phyloP scores from a whole-genome alignment of 2,797 vertebrate species.

The Aphelocoma californica region DNA sequence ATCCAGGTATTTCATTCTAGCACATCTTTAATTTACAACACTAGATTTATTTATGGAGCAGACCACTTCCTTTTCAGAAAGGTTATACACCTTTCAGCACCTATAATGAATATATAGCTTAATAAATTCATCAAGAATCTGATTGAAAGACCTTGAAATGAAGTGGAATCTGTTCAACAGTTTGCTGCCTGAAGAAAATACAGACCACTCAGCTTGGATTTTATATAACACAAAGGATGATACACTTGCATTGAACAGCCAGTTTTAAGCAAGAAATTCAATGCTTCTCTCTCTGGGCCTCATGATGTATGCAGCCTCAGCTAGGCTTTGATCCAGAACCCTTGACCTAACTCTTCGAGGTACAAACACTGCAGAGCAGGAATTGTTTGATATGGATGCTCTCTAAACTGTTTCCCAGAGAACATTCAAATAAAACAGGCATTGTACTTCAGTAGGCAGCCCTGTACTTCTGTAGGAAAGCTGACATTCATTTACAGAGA shows the following conservation, averaged over 20 bases:
- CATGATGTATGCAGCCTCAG: background rate
- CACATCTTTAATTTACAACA: conserved; percentile 27
- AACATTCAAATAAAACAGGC: background rate
- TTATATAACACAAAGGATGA: conserved; percentile 29
- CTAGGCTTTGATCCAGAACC: conserved; percentile 56
- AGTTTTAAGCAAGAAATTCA: conserved; percentile 34
- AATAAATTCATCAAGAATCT: conserved; percentile 34
- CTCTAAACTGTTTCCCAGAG: conserved; percentile 28
- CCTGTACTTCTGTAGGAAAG: background rate
- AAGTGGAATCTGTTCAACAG: conserved; percentile 17
- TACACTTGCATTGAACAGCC: conserved; percentile 42
- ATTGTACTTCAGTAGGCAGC: background rate
- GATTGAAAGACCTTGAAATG: background rate
- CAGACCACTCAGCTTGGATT: background rate
- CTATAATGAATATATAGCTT: conserved; percentile 17
- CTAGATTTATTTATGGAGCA: background rate
- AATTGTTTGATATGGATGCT: conserved; percentile 26
- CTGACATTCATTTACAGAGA: conserved; percentile 27
- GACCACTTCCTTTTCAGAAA: background rate
- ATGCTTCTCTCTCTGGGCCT: background rate
- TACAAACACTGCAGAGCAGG: background rate
- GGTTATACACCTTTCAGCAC: conserved; percentile 34
- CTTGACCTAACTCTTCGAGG: background rate
- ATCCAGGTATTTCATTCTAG: conserved; percentile 17
- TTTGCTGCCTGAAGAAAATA: conserved; percentile 32